Evolutionary conservation across 2,113 vertebrate species (phyloP), one percentile per base, ranked within the genome.

Genomic region (Cochlearius cochlearius): DNA sequence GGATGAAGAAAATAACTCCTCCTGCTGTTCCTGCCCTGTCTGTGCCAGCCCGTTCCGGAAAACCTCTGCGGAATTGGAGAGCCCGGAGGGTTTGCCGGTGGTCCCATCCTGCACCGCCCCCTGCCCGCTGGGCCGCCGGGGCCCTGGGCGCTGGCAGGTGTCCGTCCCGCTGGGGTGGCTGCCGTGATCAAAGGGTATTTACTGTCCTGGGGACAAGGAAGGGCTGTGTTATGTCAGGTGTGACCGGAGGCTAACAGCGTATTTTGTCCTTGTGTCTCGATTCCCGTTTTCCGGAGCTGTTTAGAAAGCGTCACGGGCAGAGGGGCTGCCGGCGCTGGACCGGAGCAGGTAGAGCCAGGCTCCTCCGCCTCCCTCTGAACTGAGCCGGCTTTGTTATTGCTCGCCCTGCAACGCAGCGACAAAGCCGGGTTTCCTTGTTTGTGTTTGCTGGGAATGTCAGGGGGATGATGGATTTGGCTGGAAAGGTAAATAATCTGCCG

Each of bases 391-490:
- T 50, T n/a, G 83, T 52, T 36, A 13, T 34, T 80, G 32, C 75
- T 59, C 25, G 39, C 63, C 88, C 71, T 4, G 41, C 58, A 84
- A 27, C 60, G 39, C 84, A 4, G 71, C 82, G 59, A 30, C 86
- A 38, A 59, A 59, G 79, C 29, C 0, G 23, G 15, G 15, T n/a
- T 72, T 23, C 91, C 95, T n/a, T 72, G 83, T 75, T 87, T 64
- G 86, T 77, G 66, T 76, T 94, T 83, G 94, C 89, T 58, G 90
- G 88, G 93, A 41, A 39, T 36, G 95, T 50, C 96, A 72, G 27
- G 5, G 60, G 80, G 71, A 12, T 96, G 93, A 96, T 92, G 92
- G 95, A 96, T 94, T 83, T 64, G 79, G 69, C 79, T 66, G 86
- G 79, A 53, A 87, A 83, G 69, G 90, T 93, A 69, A 95, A 91